Conservation (phyloP, 2,113 vertebrate genomes). For the Leucopternis melanops region DNA sequence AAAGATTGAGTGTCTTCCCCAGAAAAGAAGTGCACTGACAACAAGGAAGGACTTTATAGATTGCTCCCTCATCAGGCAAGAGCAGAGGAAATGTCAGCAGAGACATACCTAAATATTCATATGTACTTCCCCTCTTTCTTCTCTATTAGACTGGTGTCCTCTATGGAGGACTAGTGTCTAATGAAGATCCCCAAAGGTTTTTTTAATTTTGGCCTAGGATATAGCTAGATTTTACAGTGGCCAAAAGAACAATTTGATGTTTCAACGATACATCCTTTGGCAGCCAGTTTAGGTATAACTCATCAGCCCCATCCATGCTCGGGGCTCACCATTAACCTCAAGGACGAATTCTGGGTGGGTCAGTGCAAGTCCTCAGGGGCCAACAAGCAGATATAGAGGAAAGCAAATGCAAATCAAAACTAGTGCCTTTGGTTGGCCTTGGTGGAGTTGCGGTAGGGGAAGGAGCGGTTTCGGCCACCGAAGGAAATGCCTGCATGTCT, state of each 20-base stretch:
- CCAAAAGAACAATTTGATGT: not conserved
- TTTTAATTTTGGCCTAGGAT: not conserved
- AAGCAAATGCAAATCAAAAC: not conserved
- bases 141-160: not conserved
- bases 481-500: rapidly evolving
- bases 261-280: not conserved
- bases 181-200: not conserved
- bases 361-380: not conserved
- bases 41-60: not conserved
- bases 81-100: not conserved
- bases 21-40: not conserved
- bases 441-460: not conserved
- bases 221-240: not conserved
- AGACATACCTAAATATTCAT: not conserved
- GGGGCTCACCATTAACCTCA: not conserved
- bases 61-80: not conserved
- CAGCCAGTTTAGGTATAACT: not conserved
- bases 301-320: not conserved
- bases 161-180: not conserved
- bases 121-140: not conserved
- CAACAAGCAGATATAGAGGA: not conserved
- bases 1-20: not conserved
- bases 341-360: not conserved
- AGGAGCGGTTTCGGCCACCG: not conserved
- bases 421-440: not conserved